Evolutionary conservation across 2,888 invertebrate species (phyloP).

Genomic region (Lasiommata megera): DNA sequence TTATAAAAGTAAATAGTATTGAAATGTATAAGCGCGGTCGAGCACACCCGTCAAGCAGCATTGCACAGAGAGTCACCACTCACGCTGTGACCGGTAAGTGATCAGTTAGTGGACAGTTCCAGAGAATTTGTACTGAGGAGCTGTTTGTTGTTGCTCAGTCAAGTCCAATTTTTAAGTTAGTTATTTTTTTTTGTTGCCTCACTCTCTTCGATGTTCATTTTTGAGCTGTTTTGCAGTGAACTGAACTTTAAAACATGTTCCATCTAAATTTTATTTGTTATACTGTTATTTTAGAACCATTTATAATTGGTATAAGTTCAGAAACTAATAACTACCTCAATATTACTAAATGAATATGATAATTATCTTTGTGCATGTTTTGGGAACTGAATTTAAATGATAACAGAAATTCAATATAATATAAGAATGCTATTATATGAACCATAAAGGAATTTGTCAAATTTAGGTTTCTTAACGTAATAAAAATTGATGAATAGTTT

Average conservation of each 20-base stretch:
- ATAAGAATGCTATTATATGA: slow-evolving; percentile 78
- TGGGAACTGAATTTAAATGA: slow-evolving; percentile 70
- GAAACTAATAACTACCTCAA: slow-evolving; percentile 82
- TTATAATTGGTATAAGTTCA: slow-evolving; percentile 80
- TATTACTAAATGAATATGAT: slow-evolving; percentile 80
- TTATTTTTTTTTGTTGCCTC: slow-evolving; percentile 45
- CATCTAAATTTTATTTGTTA: slow-evolving; percentile 61
- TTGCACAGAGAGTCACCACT: neutral
- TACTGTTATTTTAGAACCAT: slow-evolving; percentile 74
- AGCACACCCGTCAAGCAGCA: slow-evolving; percentile 8
- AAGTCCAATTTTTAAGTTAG: slow-evolving; percentile 57
- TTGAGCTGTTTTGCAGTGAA: slow-evolving; percentile 50
- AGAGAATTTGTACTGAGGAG: slow-evolving; percentile 42
- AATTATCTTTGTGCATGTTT: slow-evolving; percentile 80
- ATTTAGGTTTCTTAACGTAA: slow-evolving; percentile 80
- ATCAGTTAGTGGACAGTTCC: slow-evolving; percentile 14
- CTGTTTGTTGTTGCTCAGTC: slow-evolving; percentile 47
- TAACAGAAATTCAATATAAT: slow-evolving; percentile 69
- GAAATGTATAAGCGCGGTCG: slow-evolving; percentile 25
- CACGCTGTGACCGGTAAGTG: slow-evolving; percentile 22
- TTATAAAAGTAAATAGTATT: slow-evolving; percentile 25
- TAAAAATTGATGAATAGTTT: slow-evolving; percentile 66
- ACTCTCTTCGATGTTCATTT: slow-evolving; percentile 49
- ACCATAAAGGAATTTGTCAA: slow-evolving; percentile 76
- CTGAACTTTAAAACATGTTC: slow-evolving; percentile 53